Percentiles rank a stretch among this genome's conserved stretches.
These are phyloP conservation scores for Bombus pascuorum DNA, from an alignment of 1,140 invertebrate species.

Conservation along the genomic window DNA sequence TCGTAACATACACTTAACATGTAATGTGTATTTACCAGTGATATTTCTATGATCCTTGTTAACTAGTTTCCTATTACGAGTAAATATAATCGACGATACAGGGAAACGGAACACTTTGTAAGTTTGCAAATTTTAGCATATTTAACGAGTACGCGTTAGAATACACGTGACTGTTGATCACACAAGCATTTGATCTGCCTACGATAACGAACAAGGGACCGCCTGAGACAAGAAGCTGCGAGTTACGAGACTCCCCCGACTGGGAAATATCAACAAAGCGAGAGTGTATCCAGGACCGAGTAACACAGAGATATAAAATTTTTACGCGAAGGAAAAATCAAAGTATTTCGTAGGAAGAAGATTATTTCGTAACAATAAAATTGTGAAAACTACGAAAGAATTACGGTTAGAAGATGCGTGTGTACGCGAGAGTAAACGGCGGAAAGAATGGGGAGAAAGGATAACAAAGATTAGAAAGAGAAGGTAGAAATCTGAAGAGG, in stretches of 20 bases:
- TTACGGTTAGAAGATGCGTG: too few relatives aligned
- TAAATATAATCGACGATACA: neutral
- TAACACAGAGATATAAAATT: too few relatives aligned
- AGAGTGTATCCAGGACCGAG: too few relatives aligned
- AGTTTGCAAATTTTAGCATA: neutral
- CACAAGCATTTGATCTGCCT: neutral
- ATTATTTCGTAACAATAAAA: too few relatives aligned
- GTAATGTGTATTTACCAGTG: neutral
- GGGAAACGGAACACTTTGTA: neutral
- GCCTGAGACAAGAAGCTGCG: neutral
- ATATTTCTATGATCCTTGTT: neutral
- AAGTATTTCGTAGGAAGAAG: too few relatives aligned
- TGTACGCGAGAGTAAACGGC: too few relatives aligned
- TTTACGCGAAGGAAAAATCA: too few relatives aligned
- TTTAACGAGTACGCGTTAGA: neutral
- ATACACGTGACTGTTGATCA: neutral
- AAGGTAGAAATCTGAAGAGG: neutral
- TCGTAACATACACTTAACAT: neutral
- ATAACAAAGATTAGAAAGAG: neutral
- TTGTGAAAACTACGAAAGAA: too few relatives aligned
- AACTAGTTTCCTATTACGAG: neutral
- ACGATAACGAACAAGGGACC: neutral
- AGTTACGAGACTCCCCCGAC: neutral
- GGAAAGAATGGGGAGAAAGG: neutral
- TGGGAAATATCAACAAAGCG: neutral